These are phyloP conservation scores for Plutomurus gul DNA, from an alignment of 1,140 invertebrate genomes.

Conservation along the genomic window DNA sequence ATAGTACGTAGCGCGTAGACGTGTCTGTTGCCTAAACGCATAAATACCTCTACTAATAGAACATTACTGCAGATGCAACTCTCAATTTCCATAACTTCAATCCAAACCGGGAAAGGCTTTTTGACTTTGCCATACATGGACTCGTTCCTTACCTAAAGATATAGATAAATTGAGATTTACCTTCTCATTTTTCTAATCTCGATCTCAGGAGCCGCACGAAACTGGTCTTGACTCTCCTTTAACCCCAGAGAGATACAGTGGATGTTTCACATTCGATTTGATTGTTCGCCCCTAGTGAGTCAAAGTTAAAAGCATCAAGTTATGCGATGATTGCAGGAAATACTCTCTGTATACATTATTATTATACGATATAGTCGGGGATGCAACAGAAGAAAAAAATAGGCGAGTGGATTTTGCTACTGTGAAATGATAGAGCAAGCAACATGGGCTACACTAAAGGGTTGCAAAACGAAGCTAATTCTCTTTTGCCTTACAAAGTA, in stretches of 20 bases:
- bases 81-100: constrained; percentile 21
- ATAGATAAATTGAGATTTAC: constrained; percentile 30
- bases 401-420: background rate
- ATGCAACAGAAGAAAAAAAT: constrained; percentile 1
- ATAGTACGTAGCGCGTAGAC: too few species aligned
- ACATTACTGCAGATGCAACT: too few species aligned
- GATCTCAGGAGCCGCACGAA: background rate
- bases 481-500: background rate
- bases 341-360: too few species aligned
- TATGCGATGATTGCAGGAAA: background rate
- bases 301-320: background rate
- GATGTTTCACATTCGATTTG: background rate
- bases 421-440: constrained; percentile 14
- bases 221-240: background rate
- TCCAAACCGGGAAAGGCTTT: constrained; percentile 6
- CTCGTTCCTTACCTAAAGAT: constrained; percentile 16
- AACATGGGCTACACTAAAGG: background rate
- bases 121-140: background rate
- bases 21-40: too few species aligned
- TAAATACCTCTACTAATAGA: too few species aligned
- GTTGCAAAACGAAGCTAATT: background rate
- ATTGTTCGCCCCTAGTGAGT: background rate
- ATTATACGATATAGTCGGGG: background rate
- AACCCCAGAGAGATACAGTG: background rate
- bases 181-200: constrained; percentile 14